Conservation (phyloP, 2,888 invertebrate species). For the Ptychoptera albimana region DNA sequence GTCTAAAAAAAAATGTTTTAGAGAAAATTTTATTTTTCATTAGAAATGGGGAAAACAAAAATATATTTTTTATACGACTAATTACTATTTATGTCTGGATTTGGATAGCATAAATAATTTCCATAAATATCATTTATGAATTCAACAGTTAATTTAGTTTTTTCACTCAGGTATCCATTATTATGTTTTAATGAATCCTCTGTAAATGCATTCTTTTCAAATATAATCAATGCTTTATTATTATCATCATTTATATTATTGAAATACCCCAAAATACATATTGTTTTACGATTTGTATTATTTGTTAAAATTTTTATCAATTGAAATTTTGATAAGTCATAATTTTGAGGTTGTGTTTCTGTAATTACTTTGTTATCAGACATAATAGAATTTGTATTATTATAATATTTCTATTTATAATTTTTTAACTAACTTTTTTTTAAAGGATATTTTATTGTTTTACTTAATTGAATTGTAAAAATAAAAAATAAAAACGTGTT, state of each 20-base stretch:
- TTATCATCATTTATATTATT: slow-evolving; percentile 32
- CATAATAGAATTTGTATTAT: too few relatives aligned
- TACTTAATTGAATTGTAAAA: too few relatives aligned
- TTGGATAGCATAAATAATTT: slow-evolving; percentile 57
- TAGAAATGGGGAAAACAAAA: too few relatives aligned
- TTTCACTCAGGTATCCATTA: slow-evolving; percentile 42
- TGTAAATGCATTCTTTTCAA: slow-evolving; percentile 71
- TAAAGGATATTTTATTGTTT: too few relatives aligned
- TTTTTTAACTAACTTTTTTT: too few relatives aligned
- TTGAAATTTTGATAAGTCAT: slow-evolving; percentile 47
- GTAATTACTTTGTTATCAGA: too few relatives aligned
- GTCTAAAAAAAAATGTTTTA: slow-evolving; percentile 35
- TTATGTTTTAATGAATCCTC: slow-evolving; percentile 21
- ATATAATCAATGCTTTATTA: slow-evolving; percentile 47
- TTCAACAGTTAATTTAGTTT: slow-evolving; percentile 41
- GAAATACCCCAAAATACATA: slow-evolving; percentile 55
- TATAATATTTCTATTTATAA: too few relatives aligned
- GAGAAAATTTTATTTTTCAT: slow-evolving; percentile 1
- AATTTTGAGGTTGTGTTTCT: slow-evolving; percentile 9
- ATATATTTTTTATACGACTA: slow-evolving; percentile 1
- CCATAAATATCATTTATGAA: slow-evolving; percentile 77
- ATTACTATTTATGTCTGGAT: slow-evolving; percentile 44
- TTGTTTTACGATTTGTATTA: slow-evolving; percentile 53
- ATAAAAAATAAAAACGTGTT: too few relatives aligned
- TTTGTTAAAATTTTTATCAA: slow-evolving; percentile 51